phyloP scores from a whole-genome alignment of 2,113 vertebrate species.

The Lasiurus cinereus region DNA sequence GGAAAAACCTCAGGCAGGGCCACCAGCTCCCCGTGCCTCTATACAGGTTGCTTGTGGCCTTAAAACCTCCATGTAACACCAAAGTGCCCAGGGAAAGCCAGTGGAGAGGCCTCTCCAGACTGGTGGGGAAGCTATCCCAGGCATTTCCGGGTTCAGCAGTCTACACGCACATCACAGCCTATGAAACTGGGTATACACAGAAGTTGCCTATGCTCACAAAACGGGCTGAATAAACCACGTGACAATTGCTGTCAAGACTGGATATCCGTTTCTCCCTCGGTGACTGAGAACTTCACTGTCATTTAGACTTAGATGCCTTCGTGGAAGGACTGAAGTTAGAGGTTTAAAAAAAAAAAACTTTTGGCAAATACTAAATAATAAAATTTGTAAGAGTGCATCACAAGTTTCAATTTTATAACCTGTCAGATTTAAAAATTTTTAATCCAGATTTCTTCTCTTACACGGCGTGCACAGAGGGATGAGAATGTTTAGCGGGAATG shows the following conservation, averaged over 20 bases:
- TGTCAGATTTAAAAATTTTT: neutral
- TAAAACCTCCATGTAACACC: neutral
- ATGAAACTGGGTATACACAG: neutral
- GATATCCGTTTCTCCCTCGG: neutral
- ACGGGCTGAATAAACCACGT: neutral
- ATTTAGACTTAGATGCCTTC: neutral
- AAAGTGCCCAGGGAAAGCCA: neutral
- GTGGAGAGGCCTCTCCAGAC: neutral
- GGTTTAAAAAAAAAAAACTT: neutral
- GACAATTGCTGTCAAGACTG: neutral
- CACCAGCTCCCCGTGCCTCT: neutral
- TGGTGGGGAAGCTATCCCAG: neutral
- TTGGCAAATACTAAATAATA: neutral
- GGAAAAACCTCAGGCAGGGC: neutral
- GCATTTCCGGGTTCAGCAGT: neutral
- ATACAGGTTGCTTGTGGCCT: neutral
- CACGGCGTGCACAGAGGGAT: neutral
- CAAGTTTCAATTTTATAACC: neutral
- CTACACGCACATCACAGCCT: rapidly evolving
- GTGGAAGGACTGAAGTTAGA: neutral
- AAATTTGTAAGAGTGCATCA: neutral
- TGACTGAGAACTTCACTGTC: neutral
- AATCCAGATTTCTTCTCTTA: neutral
- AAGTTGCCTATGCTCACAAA: neutral
- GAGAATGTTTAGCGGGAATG: neutral